Conservation (phyloP, 64 coral and sea anemone genomes). For the Dendronephthya gigantea region DNA sequence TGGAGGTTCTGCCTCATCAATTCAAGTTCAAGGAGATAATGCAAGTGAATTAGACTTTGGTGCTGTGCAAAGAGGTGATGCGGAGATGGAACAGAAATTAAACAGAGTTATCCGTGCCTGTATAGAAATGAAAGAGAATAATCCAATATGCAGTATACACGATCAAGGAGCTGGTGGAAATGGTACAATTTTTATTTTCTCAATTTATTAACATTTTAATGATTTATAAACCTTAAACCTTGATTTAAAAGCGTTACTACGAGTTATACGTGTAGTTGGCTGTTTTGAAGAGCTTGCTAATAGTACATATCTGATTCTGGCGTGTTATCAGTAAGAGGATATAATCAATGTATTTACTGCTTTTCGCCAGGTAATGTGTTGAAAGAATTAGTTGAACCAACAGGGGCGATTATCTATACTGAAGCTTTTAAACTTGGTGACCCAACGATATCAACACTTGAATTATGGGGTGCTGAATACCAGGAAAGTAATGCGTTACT, state of each 20-base stretch:
- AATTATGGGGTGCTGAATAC: slow-evolving; percentile 94
- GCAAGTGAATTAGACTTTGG: slow-evolving; percentile 90
- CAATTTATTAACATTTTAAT: no score
- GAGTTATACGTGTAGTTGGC: no score
- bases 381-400: slow-evolving; percentile 87
- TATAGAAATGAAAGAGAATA: slow-evolving; percentile 66
- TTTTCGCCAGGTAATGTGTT: slow-evolving; percentile 73
- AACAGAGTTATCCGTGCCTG: slow-evolving; percentile 78
- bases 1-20: slow-evolving; percentile 86
- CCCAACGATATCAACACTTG: slow-evolving; percentile 75
- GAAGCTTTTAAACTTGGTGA: slow-evolving; percentile 78
- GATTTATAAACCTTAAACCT: no score
- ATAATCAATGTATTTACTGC: background rate
- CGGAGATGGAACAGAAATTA: slow-evolving; percentile 96
- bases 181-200: slow-evolving; percentile 40
- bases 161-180: slow-evolving; percentile 94
- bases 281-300: no score
- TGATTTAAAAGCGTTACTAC: no score
- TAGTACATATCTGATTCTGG: background rate
- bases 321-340: background rate
- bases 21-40: slow-evolving; percentile 93
- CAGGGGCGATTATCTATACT: slow-evolving; percentile 64
- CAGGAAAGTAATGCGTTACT: slow-evolving; percentile 93
- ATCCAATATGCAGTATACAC: slow-evolving; percentile 92
- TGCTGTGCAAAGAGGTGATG: slow-evolving; percentile 93